Conservation (phyloP, 2,888 invertebrate genomes). For the Idaea aversata region DNA sequence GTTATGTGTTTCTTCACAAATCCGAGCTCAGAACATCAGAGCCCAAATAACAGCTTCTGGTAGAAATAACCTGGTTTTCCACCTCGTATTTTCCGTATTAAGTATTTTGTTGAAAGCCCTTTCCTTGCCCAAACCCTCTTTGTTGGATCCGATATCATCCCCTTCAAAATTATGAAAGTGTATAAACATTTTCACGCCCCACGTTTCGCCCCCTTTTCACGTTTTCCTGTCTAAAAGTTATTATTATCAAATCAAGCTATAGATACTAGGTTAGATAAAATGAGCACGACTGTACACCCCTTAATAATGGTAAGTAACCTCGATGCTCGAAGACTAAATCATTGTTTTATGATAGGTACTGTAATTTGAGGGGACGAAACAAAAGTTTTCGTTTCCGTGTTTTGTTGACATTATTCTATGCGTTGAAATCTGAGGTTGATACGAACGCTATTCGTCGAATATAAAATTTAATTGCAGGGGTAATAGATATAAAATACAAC, state of each 20-base stretch:
- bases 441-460: constrained; percentile 10
- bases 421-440: not conserved
- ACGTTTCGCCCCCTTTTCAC: constrained; percentile 61
- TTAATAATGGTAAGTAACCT: constrained; percentile 70
- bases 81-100: constrained; percentile 72
- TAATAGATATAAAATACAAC: not conserved
- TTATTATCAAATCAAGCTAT: constrained; percentile 79
- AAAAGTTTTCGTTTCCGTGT: constrained; percentile 27
- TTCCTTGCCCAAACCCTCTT: constrained; percentile 58
- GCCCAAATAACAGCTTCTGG: constrained; percentile 48
- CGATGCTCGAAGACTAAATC: constrained; percentile 65
- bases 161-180: constrained; percentile 78
- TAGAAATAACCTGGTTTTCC: constrained; percentile 63
- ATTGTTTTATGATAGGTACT: constrained; percentile 69
- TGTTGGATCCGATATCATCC: constrained; percentile 71
- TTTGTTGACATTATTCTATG: not conserved
- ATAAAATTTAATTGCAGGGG: not conserved
- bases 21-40: constrained; percentile 39
- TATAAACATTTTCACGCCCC: constrained; percentile 80
- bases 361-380: constrained; percentile 49
- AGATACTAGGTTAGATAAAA: constrained; percentile 71
- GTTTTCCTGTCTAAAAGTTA: constrained; percentile 66
- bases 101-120: constrained; percentile 74
- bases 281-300: constrained; percentile 60
- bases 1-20: constrained; percentile 48